Conservation (phyloP, 2,888 invertebrate species). For the Ferdinandea cuprea region DNA sequence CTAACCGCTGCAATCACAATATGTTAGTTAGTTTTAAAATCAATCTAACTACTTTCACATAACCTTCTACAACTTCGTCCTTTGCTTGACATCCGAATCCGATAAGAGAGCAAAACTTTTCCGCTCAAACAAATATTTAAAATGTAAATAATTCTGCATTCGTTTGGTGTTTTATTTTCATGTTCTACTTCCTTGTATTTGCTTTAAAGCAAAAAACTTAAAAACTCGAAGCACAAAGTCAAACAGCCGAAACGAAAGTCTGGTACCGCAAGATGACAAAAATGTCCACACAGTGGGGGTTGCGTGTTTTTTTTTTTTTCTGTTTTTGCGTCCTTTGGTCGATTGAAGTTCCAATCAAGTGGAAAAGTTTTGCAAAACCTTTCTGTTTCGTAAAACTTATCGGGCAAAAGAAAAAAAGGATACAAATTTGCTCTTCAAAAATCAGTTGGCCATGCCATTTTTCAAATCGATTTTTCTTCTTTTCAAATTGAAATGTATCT, state of each 20-base stretch:
- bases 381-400: constrained; percentile 4
- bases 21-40: no score
- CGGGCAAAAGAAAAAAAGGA: not conserved
- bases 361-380: constrained; percentile 53
- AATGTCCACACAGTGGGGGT: constrained; percentile 24
- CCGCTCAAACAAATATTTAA: not conserved
- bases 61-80: not conserved
- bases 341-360: constrained; percentile 61
- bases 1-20: not conserved
- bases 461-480: not conserved
- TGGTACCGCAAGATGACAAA: constrained; percentile 4
- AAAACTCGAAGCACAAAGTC: not conserved
- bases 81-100: not conserved
- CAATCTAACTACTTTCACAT: not conserved
- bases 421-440: not conserved
- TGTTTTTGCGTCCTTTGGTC: not conserved
- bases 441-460: not conserved
- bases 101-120: not conserved
- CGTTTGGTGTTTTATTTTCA: not conserved
- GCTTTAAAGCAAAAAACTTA: not conserved
- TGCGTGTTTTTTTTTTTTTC: constrained; percentile 2
- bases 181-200: not conserved
- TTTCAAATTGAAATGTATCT: not conserved
- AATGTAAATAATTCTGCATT: not conserved
- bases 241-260: constrained; percentile 5